Conservation (phyloP, 2,888 invertebrate genomes). For the Megastigmus dorsalis region DNA sequence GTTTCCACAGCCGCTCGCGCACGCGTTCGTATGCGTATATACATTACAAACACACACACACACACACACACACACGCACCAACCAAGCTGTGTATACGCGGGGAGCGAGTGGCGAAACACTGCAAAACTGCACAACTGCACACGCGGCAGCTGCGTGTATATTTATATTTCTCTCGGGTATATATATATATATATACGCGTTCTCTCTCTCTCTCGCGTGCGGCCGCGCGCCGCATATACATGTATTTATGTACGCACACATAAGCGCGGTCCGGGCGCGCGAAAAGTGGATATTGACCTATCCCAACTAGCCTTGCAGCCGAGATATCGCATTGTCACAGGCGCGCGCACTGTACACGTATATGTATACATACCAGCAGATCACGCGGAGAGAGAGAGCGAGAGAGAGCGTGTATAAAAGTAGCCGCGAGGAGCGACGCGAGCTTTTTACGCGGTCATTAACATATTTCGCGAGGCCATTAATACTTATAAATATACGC, state of each 20-base stretch:
- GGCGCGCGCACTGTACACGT: not conserved
- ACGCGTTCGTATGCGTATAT: too few relatives aligned
- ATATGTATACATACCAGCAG: too few relatives aligned
- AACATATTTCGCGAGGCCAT: constrained; percentile 51
- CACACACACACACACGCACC: not conserved
- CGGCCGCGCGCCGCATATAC: not conserved
- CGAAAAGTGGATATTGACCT: constrained; percentile 51
- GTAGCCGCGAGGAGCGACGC: too few relatives aligned
- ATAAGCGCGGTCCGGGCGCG: too few relatives aligned
- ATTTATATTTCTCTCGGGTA: constrained; percentile 16
- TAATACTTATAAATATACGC: constrained; percentile 47
- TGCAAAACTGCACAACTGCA: too few relatives aligned
- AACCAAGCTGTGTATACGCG: not conserved
- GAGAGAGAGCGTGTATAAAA: too few relatives aligned
- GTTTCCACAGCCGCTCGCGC: constrained; percentile 18
- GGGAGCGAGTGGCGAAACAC: not conserved
- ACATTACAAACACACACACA: too few relatives aligned
- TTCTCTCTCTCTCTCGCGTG: too few relatives aligned
- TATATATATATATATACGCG: too few relatives aligned
- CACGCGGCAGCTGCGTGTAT: not conserved
- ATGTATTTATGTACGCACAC: not conserved
- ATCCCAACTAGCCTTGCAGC: constrained; percentile 49
- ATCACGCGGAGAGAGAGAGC: too few relatives aligned
- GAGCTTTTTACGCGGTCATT: constrained; percentile 48
- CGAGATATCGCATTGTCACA: constrained; percentile 38